Evolutionary conservation across 23 tunicate species (phyloP), one percentile per base, ranked within the genome.

Genomic region (Trididemnum clinides): DNA sequence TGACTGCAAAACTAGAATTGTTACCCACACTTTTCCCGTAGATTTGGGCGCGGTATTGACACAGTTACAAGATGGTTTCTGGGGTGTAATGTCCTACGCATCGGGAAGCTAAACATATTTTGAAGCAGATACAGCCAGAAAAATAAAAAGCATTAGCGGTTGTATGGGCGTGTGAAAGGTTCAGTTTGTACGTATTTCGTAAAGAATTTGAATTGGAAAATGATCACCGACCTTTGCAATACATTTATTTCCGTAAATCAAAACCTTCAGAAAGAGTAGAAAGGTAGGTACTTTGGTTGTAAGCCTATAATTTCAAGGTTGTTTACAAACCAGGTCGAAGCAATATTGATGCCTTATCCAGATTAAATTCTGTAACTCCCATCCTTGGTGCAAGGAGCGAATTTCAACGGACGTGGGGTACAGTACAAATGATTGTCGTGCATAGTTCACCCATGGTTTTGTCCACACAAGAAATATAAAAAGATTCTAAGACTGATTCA

Each of bases 321-420:
- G 36, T 54, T 6, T 57, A 79, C 72, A 28, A 28, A 21, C 51
- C 76, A 28, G 75, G 85, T 1, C 12, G 54, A 33, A 63, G 78
- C 50, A 81, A 81, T 70, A 81, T 81, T 81, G 81, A 75, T 37
- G 81, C 59, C 21, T 37, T 75, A 27, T 75, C 81, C 36, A 75
- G 81, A 33, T 75, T 75, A 27, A 75, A 75, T 27, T 15, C 28
- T 4, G 38, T 28, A 59, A 20, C 20, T 15, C 20, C 54, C 10
- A 15, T 10, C 12, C 12, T 44, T 44, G 54, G 54, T 15, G 12
- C 54, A 44, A 44, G 15, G 10, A 44, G 54, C 54, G 54, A 44
- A 44, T 44, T 44, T 44, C 15, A 25, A 25, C 37, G 31, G 19
- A 32, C 76, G 5, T 26, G 10, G 5, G 36, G 31, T 29, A 7